These are phyloP conservation scores for Tenebrosternarchus preto DNA, from an alignment of 2,113 vertebrate genomes.

Conservation along the genomic window DNA sequence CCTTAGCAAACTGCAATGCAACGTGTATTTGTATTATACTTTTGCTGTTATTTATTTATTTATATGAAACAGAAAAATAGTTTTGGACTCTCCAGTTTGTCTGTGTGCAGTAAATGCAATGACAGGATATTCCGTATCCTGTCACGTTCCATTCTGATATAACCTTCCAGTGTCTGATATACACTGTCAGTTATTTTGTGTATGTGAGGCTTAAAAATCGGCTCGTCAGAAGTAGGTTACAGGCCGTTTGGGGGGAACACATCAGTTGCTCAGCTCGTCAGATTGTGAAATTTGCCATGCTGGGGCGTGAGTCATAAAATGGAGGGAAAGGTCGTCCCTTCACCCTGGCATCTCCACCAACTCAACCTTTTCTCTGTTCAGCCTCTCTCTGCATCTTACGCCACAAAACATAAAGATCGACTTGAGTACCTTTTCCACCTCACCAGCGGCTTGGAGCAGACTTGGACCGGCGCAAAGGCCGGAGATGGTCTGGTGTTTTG, in stretches of 20 bases:
- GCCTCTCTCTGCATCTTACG: not conserved
- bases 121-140: not conserved
- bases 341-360: not conserved
- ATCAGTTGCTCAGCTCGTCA: not conserved
- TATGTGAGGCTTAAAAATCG: slow-evolving; percentile 17
- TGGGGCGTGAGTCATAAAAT: not conserved
- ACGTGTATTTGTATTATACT: not conserved
- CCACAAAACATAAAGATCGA: not conserved
- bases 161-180: not conserved
- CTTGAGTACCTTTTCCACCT: not conserved
- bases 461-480: not conserved
- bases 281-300: not conserved
- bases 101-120: not conserved
- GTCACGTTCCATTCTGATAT: too few species aligned
- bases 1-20: not conserved
- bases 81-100: not conserved
- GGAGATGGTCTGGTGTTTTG: slow-evolving; percentile 27
- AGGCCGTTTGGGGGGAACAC: not conserved
- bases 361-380: not conserved
- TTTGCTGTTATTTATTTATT: not conserved
- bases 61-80: not conserved
- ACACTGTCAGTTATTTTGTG: slow-evolving; percentile 3
- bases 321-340: too few species aligned
- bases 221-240: not conserved
- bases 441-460: not conserved